phyloP scores from a whole-genome alignment of 2,888 invertebrate genomes.

The Amiota minor region DNA sequence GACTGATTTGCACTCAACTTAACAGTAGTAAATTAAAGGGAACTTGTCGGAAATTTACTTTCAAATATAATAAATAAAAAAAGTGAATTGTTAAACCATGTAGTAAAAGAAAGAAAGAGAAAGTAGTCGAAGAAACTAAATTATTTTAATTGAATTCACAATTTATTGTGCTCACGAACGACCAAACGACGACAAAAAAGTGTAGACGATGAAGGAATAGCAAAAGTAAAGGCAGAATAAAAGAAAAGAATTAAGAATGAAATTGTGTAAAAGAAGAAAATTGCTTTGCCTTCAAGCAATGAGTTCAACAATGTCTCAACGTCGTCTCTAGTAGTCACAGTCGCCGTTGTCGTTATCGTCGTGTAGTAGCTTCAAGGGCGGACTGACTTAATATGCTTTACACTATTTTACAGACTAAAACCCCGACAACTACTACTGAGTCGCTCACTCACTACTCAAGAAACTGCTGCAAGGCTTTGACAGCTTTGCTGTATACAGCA shows the following conservation, averaged over 20 bases:
- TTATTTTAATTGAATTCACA: slow-evolving; percentile 35
- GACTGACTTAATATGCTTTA: too few species aligned
- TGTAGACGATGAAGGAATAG: slow-evolving; percentile 1
- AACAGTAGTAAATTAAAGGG: slow-evolving; percentile 8
- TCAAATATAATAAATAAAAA: neutral
- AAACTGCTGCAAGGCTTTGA: too few species aligned
- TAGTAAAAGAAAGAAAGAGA: neutral
- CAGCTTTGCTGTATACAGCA: too few species aligned
- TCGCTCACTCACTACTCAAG: too few species aligned
- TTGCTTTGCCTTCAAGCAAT: slow-evolving; percentile 5
- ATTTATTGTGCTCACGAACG: neutral
- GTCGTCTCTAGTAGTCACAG: too few species aligned
- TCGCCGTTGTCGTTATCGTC: too few species aligned
- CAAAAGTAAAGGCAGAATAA: neutral
- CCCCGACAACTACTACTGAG: too few species aligned
- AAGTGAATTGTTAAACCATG: neutral
- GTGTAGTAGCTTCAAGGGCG: too few species aligned
- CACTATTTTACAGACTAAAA: too few species aligned
- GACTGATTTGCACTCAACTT: slow-evolving; percentile 49
- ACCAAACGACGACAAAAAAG: slow-evolving; percentile 26
- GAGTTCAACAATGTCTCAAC: neutral
- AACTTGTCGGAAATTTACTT: neutral
- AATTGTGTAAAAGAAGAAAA: slow-evolving; percentile 3
- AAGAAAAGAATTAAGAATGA: neutral
- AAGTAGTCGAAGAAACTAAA: slow-evolving; percentile 36